Evolutionary conservation across 2,797 vertebrate genomes (phyloP).

Genomic region (Silurus aristotelis): DNA sequence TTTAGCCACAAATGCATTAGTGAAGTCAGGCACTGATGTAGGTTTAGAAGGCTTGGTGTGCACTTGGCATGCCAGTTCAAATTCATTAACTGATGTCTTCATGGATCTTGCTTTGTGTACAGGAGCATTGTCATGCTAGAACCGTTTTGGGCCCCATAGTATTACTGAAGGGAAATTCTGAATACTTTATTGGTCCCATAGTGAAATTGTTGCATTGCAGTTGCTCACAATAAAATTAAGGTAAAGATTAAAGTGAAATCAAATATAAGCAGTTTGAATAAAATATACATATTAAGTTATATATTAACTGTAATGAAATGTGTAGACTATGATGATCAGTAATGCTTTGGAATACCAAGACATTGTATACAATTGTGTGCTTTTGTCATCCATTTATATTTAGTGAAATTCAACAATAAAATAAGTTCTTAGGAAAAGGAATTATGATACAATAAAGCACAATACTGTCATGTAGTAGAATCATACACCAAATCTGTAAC

Average conservation of each 20-base stretch:
- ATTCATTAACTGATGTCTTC: neutral
- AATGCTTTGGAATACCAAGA: no score
- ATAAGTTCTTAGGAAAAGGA: neutral
- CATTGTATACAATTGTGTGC: neutral
- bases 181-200: no score
- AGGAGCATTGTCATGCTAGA: neutral
- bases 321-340: no score
- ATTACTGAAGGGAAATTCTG: neutral
- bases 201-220: no score
- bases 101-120: neutral
- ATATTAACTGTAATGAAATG: no score
- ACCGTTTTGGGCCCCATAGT: neutral
- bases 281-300: no score
- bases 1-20: neutral
- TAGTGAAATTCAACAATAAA: neutral
- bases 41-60: neutral
- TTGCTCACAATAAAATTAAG: no score
- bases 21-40: neutral
- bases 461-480: neutral
- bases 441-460: neutral
- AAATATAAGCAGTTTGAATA: no score
- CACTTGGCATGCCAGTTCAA: neutral
- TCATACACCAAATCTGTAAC: neutral
- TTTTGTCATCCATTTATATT: neutral
- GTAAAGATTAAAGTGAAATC: no score